Percentiles rank a stretch among this genome's conserved stretches.
Conservation (phyloP, 2,888 invertebrate genomes). For the Craniophora ligustri region DNA sequence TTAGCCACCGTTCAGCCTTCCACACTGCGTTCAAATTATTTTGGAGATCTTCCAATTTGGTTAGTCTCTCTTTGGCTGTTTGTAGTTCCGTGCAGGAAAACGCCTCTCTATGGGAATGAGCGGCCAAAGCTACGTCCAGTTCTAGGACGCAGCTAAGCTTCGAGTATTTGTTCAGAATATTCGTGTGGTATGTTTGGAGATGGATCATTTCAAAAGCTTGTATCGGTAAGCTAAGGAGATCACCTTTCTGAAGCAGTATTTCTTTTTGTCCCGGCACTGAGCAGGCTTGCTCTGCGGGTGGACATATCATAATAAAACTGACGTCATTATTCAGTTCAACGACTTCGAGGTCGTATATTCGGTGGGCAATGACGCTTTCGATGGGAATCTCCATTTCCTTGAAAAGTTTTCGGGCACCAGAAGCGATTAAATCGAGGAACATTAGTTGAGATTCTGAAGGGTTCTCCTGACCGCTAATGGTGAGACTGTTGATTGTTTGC, state of each 20-base stretch:
- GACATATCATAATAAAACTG: constrained; percentile 97
- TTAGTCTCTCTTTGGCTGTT: constrained; percentile 94
- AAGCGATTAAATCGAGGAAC: constrained; percentile 93
- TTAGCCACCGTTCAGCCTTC: constrained; percentile 98
- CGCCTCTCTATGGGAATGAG: constrained; percentile 97
- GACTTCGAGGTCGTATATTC: constrained; percentile 97
- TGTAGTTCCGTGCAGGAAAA: constrained; percentile 96
- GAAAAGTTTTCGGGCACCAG: constrained; percentile 92
- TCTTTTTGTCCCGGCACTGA: constrained; percentile 96
- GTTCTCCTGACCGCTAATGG: constrained; percentile 73
- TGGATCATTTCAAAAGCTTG: constrained; percentile 98
- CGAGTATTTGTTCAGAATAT: constrained; percentile 96
- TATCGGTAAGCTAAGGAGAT: constrained; percentile 96
- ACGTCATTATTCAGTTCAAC: constrained; percentile 97
- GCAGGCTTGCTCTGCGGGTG: constrained; percentile 97
- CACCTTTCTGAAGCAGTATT: constrained; percentile 94
- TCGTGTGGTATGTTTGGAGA: constrained; percentile 97
- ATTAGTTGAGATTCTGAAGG: constrained; percentile 94
- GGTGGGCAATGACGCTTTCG: constrained; percentile 92
- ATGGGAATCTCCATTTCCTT: constrained; percentile 93
- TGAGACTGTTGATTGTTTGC: constrained; percentile 73
- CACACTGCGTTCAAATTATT: constrained; percentile 95
- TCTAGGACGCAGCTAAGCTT: constrained; percentile 97
- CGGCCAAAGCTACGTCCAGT: constrained; percentile 96
- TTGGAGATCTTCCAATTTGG: constrained; percentile 95